Evolutionary conservation across 2,797 vertebrate genomes (phyloP), one percentile per base, ranked within the genome.

Genomic region (Falco concolor): DNA sequence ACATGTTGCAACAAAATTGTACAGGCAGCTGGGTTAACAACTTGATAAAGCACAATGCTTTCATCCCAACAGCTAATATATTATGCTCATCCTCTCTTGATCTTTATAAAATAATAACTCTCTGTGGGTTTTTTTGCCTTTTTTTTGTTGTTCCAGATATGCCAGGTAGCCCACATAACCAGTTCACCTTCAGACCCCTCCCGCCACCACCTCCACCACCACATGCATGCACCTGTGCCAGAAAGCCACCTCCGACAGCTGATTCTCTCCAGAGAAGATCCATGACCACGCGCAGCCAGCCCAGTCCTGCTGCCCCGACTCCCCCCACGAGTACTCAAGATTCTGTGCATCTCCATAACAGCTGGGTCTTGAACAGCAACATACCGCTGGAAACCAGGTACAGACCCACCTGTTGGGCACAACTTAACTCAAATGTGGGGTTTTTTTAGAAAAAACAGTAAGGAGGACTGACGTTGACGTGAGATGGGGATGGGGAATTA

Each of bases 351-450:
- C 98, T 99, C 79, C 99, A 99, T 92, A 99, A 99, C 98, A 99
- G 98, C 98, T 99, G 99, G 99, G 99, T 99, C 89, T 97, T 99
- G 92, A 99, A 99, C 98, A 99, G 99, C 98, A 99, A 99, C 98
- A 99, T 99, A 64, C 99, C 99, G 0, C 96, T 99, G 95, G 99
- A 99, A 97, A 99, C 99, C 98, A 99, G 99, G 99, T 99, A 98
- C 61, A 92, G 86, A 36, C 12, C 63, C 8, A 15, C 22, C 23
- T 13, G 8, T 4, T 22, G 27, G 9, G 13, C 12, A 2, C 77
- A 3, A 19, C 7, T 0, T 4, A 8, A 2, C 57, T n/a, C 23
- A 5, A 20, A 3, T 8, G 7, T 38, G 38, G 38, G 38, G 3
- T 13, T 40, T 27, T 16, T 44, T 6, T 1, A 5, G 10, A 5